Percentiles rank a stretch among this genome's conserved stretches.
Evolutionary conservation across 2,888 invertebrate genomes (phyloP).

Genomic region (Acanthosepion pharaonis): DNA sequence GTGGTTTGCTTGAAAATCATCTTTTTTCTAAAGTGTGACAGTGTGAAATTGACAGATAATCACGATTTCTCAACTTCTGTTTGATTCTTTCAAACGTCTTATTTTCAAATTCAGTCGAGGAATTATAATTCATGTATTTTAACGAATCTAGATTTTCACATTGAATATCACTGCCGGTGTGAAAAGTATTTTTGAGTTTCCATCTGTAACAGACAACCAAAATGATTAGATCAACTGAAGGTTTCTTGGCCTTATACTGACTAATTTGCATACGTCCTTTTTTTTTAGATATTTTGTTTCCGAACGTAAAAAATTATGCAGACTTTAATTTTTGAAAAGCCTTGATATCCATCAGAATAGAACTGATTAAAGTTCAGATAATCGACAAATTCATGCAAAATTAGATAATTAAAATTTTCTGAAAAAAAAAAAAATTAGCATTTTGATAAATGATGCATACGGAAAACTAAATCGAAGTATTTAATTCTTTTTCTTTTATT

Average conservation of each 20-base stretch:
- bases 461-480: background rate
- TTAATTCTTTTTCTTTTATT: background rate
- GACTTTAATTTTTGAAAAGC: background rate
- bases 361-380: background rate
- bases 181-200: background rate
- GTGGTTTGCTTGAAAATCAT: background rate
- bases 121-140: background rate
- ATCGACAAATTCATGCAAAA: background rate
- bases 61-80: background rate
- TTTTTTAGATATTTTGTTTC: background rate
- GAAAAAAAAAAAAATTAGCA: background rate
- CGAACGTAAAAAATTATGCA: background rate
- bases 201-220: background rate
- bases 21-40: background rate
- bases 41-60: background rate
- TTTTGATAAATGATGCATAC: background rate
- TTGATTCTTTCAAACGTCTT: background rate
- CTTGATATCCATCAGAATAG: background rate
- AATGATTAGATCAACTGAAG: background rate
- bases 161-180: background rate
- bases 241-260: background rate
- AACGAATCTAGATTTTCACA: background rate
- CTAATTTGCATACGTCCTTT: background rate
- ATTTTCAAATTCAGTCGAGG: background rate
- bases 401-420: background rate